Base-by-base conservation (phyloP, 1,140 invertebrate species). In the Antheraea pernyi region DNA sequence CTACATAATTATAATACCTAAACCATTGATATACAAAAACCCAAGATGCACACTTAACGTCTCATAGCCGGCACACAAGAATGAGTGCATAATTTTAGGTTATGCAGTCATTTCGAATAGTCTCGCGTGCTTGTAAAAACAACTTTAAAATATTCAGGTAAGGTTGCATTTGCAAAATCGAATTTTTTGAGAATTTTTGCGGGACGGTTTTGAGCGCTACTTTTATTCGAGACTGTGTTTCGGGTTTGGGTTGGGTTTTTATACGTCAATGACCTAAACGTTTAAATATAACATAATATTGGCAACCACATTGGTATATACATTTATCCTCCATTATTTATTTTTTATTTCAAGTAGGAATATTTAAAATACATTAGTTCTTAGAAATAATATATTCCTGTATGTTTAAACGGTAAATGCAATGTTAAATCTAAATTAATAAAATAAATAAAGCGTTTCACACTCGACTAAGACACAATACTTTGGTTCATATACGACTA, bases 391-490 rank as follows among this genome's bases (percentile, higher is more conserved):
- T 53, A 53, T 53, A 53, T 53, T 53, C 46, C 46, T 53, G 6
- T 53, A 53, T 16, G 46, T 53, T 53, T 53, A 53, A 53, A 13
- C 11, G 46, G 46, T 53, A 53, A 53, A 53, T 53, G 46, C 60
- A 61, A 61, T 30, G 30, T 11, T 13, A 36, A 19, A 53, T 11
- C 19, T 53, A 65, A 19, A 65, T 13, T 59, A 59, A 18, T 37
- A 30, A 77, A 79, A 89, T 89, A 86, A 87, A 90, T 88, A 89
- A 89, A 90, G 86, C 88, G 89, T 91, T 90, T 88, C 77, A 90
- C 83, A 85, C 85, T 88, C 81, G 82, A 87, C 85, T 91, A 82
- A 85, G 36, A 65, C 79, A 91, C 82, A 89, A 79, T 84, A 89
- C 89, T 91, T 91, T 91, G 89, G 89, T 91, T 88, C 86, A 72